Evolutionary conservation across 2,888 invertebrate genomes (phyloP).

Genomic region (Scaptomyza cyrtandrae): DNA sequence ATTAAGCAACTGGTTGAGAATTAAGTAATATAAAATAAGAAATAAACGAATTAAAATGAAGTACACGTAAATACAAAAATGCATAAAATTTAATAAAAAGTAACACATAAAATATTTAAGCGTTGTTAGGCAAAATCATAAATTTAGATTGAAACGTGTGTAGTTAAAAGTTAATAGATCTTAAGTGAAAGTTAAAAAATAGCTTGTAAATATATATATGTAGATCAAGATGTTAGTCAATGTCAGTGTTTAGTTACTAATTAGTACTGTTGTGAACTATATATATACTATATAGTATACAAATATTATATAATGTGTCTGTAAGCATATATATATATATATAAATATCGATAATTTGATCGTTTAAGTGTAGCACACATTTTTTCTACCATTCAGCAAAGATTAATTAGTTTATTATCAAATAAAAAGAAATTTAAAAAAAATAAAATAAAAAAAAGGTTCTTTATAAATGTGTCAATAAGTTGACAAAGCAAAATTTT

Average conservation of each 20-base stretch:
- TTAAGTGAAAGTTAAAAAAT: slow-evolving; percentile 15
- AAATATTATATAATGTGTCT: slow-evolving; percentile 27
- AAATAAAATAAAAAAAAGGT: slow-evolving; percentile 1
- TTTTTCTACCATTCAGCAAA: slow-evolving; percentile 59
- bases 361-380: slow-evolving; percentile 62
- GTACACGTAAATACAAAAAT: neutral
- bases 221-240: slow-evolving; percentile 56
- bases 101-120: slow-evolving; percentile 11
- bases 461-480: slow-evolving; percentile 15
- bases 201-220: slow-evolving; percentile 52
- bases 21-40: slow-evolving; percentile 23
- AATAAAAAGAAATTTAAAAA: slow-evolving; percentile 7
- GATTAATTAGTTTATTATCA: slow-evolving; percentile 18
- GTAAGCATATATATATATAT: slow-evolving; percentile 28
- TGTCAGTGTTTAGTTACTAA: slow-evolving; percentile 60
- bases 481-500: slow-evolving; percentile 4
- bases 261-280: slow-evolving; percentile 70
- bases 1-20: slow-evolving; percentile 28
- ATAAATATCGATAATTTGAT: slow-evolving; percentile 30
- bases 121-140: slow-evolving; percentile 35
- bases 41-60: slow-evolving; percentile 9
- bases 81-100: neutral
- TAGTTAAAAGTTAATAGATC: slow-evolving; percentile 9
- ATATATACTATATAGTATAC: slow-evolving; percentile 34
- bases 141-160: slow-evolving; percentile 12